A percentile compares a stretch with the other conserved stretches of the same genome.
phyloP scores from a whole-genome alignment of 2,113 vertebrate species.

The Mobula birostris region DNA sequence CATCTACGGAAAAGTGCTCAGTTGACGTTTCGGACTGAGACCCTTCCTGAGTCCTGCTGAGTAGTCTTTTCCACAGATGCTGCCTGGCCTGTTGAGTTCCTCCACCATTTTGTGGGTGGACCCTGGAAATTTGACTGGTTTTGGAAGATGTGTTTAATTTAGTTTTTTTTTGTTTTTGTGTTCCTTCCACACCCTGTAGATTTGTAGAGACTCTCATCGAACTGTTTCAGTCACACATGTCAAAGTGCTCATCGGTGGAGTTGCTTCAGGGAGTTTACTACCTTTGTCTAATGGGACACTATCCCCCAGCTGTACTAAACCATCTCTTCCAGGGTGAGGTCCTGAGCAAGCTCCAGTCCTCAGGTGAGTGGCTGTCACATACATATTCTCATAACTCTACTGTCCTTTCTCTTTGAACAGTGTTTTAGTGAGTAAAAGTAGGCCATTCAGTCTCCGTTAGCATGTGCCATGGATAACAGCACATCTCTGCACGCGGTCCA shows the following conservation, averaged over 20 bases:
- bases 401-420: not conserved
- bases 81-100: too few relatives aligned
- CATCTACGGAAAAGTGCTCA: too few relatives aligned
- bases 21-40: too few relatives aligned
- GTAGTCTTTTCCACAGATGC: too few relatives aligned
- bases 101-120: too few relatives aligned
- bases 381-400: not conserved
- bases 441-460: not conserved
- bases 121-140: not conserved
- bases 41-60: too few relatives aligned
- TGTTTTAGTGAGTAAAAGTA: not conserved
- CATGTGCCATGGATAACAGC: not conserved
- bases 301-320: slow-evolving; percentile 60
- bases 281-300: slow-evolving; percentile 68
- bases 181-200: slow-evolving; percentile 49
- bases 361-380: slow-evolving; percentile 50
- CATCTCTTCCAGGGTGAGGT: slow-evolving; percentile 60
- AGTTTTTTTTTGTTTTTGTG: slow-evolving; percentile 21
- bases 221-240: slow-evolving; percentile 60
- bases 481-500: not conserved
- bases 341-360: slow-evolving; percentile 48
- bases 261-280: slow-evolving; percentile 59
- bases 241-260: slow-evolving; percentile 53
- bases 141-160: not conserved
- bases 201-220: slow-evolving; percentile 63